Percentiles rank a stretch among this genome's conserved stretches.
These are phyloP conservation scores for Drosophila varians DNA, from an alignment of 1,140 invertebrate species.

Conservation along the genomic window DNA sequence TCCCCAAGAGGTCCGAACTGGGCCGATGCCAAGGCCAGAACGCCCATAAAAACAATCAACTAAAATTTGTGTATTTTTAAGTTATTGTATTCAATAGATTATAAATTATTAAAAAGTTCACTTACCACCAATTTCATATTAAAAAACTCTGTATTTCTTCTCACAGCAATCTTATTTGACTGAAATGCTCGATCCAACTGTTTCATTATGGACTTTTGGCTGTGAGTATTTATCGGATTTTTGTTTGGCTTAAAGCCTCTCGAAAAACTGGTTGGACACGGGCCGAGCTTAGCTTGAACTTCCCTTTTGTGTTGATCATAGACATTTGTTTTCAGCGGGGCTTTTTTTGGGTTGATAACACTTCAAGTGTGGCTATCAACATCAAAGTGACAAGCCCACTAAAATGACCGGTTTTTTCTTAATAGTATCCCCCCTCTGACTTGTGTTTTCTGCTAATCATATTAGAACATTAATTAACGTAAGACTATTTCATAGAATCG, in stretches of 20 bases:
- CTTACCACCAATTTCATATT: constrained; percentile 23
- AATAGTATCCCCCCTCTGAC: background rate
- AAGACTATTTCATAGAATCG: background rate
- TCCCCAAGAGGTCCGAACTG: constrained; percentile 20
- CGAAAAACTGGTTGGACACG: constrained; percentile 39
- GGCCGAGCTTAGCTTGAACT: constrained; percentile 7
- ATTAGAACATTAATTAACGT: constrained; percentile 8
- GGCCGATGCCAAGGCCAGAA: constrained; percentile 13
- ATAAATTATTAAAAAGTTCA: background rate
- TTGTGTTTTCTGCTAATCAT: constrained; percentile 18
- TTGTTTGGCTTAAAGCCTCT: constrained; percentile 1
- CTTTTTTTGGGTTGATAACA: constrained; percentile 19
- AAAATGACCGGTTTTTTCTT: constrained; percentile 26
- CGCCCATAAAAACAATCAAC: constrained; percentile 10
- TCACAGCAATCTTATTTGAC: background rate
- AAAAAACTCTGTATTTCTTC: background rate
- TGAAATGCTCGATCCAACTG: constrained; percentile 10
- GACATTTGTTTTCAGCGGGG: constrained; percentile 13
- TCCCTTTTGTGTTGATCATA: constrained; percentile 12
- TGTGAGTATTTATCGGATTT: constrained; percentile 24
- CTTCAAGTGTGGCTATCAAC: constrained; percentile 27
- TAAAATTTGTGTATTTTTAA: background rate
- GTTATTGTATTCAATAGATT: background rate
- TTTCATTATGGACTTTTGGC: background rate
- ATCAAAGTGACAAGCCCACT: constrained; percentile 1